phyloP scores from a whole-genome alignment of 2,113 vertebrate species.

The Electrona antarctica region DNA sequence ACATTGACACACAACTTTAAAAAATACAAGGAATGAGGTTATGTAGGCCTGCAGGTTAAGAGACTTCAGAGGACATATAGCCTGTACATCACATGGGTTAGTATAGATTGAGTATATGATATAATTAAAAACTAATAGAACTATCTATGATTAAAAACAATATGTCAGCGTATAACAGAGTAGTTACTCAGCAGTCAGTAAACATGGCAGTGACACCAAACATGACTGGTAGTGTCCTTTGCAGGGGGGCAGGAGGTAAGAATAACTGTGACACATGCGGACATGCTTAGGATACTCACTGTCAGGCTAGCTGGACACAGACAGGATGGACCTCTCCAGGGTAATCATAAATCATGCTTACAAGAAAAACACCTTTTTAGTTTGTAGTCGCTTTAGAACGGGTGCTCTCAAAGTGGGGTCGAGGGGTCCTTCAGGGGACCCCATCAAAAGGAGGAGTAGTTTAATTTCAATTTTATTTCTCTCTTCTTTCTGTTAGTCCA shows the following conservation, averaged over 20 bases:
- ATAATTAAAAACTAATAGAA: background rate
- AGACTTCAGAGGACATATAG: background rate
- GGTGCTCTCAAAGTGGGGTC: no score
- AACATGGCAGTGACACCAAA: constrained; percentile 54
- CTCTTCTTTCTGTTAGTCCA: no score
- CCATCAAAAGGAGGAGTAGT: no score
- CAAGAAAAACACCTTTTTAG: no score
- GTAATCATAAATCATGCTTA: constrained; percentile 1
- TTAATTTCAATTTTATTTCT: no score
- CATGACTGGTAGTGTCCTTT: constrained; percentile 27
- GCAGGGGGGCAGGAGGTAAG: constrained; percentile 55
- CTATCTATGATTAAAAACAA: background rate
- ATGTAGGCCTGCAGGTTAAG: no score
- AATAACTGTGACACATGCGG: constrained; percentile 68
- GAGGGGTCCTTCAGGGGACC: no score
- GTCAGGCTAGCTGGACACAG: constrained; percentile 27
- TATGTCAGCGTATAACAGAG: constrained; percentile 2
- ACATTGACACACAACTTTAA: no score
- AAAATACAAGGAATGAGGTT: no score
- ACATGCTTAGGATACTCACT: constrained; percentile 35
- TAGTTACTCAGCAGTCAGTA: constrained; percentile 68
- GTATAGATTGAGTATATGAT: background rate
- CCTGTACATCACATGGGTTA: background rate
- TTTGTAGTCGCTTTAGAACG: no score
- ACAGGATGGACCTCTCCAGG: constrained; percentile 18